Conservation (phyloP, 2,888 invertebrate species). For the Geophilus truncorum region DNA sequence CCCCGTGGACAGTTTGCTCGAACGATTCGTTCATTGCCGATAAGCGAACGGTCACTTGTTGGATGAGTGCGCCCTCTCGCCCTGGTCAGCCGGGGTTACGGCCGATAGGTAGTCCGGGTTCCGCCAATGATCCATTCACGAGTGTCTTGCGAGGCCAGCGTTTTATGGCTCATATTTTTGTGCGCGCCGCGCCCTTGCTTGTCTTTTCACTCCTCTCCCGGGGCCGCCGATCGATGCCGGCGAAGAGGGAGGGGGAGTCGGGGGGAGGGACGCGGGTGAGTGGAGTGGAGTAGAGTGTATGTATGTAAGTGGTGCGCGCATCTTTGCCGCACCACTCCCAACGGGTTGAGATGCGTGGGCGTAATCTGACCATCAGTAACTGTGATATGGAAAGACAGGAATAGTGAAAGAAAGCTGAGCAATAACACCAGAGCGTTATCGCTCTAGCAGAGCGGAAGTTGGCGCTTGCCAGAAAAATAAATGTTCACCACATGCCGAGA, state of each 20-base stretch:
- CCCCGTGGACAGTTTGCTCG: background rate
- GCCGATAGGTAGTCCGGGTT: constrained; percentile 18
- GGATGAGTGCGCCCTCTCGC: constrained; percentile 23
- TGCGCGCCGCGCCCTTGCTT: constrained; percentile 1
- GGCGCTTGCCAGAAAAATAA: constrained; percentile 11
- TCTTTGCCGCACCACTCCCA: constrained; percentile 4
- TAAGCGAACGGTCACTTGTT: constrained; percentile 4
- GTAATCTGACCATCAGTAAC: constrained; percentile 16
- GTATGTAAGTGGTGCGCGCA: constrained; percentile 4
- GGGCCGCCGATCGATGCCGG: constrained; percentile 6
- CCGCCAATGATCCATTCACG: constrained; percentile 26
- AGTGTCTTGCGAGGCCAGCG: constrained; percentile 1
- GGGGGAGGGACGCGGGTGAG: too few relatives aligned
- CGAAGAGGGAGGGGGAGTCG: background rate
- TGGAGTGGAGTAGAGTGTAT: too few relatives aligned
- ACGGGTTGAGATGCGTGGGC: constrained; percentile 2
- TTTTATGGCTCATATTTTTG: constrained; percentile 30
- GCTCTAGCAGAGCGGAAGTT: constrained; percentile 4
- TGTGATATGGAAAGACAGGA: constrained; percentile 16
- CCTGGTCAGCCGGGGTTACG: constrained; percentile 15
- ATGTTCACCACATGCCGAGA: constrained; percentile 1
- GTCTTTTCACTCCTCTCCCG: background rate
- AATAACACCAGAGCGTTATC: constrained; percentile 1
- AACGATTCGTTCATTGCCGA: constrained; percentile 1
- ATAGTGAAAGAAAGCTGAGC: constrained; percentile 4